Evolutionary conservation across 2,888 invertebrate genomes (phyloP), one percentile per base, ranked within the genome.

Genomic region (Osmoderma eremita): DNA sequence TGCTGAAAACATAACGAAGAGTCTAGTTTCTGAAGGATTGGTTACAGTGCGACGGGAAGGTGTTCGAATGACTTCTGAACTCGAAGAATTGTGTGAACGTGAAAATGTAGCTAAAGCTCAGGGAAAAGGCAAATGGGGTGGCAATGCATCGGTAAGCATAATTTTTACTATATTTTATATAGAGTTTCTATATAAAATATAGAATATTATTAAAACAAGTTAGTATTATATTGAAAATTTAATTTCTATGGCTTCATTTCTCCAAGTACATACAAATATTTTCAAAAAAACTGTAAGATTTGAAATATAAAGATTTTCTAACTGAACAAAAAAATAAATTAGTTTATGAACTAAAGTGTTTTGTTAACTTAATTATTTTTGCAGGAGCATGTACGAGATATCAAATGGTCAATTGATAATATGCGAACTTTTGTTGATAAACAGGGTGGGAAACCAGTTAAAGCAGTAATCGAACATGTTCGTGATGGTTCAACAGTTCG

Each of bases 401-500:
- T 98, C 71, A 94, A 91, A 79, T 97, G 97, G 95, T 86, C 87
- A 1, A 86, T 95, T 48, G 98, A 98, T 12, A 94, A 94, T 58
- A 78, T 80, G 76, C 85, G 90, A 61, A 87, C 88, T 58, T 88
- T 91, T 83, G 93, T 98, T 2, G 96, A 97, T 76, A 91, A 94
- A 77, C 89, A 89, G 72, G 91, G 91, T 70, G 91, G 91, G 39
- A 93, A 95, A 78, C 95, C 95, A 0, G 85, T 98, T 3, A 92
- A 91, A 82, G 97, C 98, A 50, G 90, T 99, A 66, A 92, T 99
- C 75, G 99, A 99, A 80, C 96, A 97, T 85, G 98, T 99, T 0
- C 88, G 97, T 65, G 98, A 99, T 83, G 98, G 98, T 0, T 97
- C 97, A 36, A 98, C 98, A 0, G 90, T 98, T 12, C 88, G 98